Evolutionary conservation across 2,113 vertebrate species (phyloP), one percentile per base, ranked within the genome.

Genomic region (Platichthys stellatus): DNA sequence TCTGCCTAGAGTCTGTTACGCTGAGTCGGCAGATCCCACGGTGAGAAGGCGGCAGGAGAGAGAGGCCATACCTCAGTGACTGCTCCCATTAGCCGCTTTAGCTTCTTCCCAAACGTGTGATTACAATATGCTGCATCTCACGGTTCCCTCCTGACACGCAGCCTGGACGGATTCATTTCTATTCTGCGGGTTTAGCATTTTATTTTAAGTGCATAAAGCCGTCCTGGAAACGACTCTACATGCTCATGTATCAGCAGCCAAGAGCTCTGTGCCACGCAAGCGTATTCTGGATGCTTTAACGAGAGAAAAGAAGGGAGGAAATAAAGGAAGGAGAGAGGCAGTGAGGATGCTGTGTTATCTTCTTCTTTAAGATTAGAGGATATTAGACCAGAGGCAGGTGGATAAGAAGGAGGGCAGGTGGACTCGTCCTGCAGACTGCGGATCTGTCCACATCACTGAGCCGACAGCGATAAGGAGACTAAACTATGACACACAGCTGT

Each of bases 21-120:
- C 83, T 86, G 88, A 87, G n/a, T 87, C 63, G 28, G 86, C 87
- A 88, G 86, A 73, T 83, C 87, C 47, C 82, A 75, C 72, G 5
- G 69, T 63, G 1, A 69, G 80, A 40, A 57, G 74, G 38, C 40
- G 47, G 74, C 20, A 9, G 38, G 66, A 79, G 57, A 45, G 43
- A 18, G 35, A 66, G 61, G 69, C n/a, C 31, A 20, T 69, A 74
- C 69, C 69, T 75, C 51, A 62, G 49, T 14, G 61, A 74, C 59
- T 0, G 18, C 4, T 78, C 13, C 73, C 69, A 6, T 87, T 64
- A 82, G 64, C 67, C 78, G 72, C 49, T 62, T 74, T 65, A 80
- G 67, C 80, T 60, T 67, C 86, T 51, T 51, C 31, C 80, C 40
- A 78, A 58, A 79, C 24, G 78, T 78, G 49, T 43, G 82, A 84